These are phyloP conservation scores for Portevinia maculata DNA, from an alignment of 2,888 invertebrate genomes.

Conservation along the genomic window DNA sequence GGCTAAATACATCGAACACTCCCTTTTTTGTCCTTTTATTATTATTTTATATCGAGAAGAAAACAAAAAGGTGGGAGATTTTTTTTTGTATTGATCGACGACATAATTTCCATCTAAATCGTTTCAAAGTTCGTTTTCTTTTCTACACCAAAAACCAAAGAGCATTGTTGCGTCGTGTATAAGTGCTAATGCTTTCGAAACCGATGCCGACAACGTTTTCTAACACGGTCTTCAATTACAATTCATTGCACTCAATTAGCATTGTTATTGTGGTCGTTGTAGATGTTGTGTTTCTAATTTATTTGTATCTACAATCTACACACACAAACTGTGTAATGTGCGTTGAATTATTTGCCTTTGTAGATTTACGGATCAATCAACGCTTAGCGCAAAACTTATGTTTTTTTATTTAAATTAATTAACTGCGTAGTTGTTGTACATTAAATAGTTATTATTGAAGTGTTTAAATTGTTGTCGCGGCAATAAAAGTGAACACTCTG, in stretches of 20 bases:
- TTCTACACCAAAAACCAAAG: background rate
- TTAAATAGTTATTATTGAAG: conserved; percentile 11
- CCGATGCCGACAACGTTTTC: conserved; percentile 9
- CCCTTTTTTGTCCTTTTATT: background rate
- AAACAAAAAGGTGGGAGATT: conserved; percentile 27
- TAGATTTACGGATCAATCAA: conserved; percentile 47
- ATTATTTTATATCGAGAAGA: conserved; percentile 10
- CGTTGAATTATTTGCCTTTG: conserved; percentile 42
- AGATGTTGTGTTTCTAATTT: conserved; percentile 20
- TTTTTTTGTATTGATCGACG: conserved; percentile 42
- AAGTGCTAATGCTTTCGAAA: conserved; percentile 16
- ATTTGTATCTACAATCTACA: conserved; percentile 14
- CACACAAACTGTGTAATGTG: conserved; percentile 14
- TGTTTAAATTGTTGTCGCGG: background rate
- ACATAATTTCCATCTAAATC: conserved; percentile 18
- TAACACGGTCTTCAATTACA: conserved; percentile 60
- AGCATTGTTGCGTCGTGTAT: conserved; percentile 7
- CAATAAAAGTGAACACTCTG: background rate
- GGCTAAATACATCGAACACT: background rate
- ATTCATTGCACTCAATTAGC: conserved; percentile 69
- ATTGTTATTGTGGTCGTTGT: conserved; percentile 36
- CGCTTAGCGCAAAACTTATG: conserved; percentile 3
- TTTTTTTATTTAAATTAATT: conserved; percentile 54
- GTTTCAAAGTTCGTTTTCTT: background rate
- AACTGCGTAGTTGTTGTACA: conserved; percentile 20